Conservation (phyloP, 2,888 invertebrate genomes). For the Campoplex nolae region DNA sequence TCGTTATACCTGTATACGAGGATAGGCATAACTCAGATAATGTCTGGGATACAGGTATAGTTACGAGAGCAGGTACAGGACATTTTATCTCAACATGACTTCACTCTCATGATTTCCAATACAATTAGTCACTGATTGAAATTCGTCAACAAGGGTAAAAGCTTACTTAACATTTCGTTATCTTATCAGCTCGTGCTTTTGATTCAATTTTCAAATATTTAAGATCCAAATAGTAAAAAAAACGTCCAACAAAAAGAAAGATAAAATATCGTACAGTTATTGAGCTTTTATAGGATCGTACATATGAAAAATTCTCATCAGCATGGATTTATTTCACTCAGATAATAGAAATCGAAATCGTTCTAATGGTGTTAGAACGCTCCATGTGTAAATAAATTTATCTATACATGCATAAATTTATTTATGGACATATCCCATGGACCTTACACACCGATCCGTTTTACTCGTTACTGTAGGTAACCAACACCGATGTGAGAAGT, state of each 20-base stretch:
- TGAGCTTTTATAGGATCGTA: not conserved
- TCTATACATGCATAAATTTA: not conserved
- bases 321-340: not conserved
- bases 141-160: not conserved
- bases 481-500: constrained; percentile 8
- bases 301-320: not conserved
- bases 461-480: constrained; percentile 23
- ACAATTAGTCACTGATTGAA: not conserved
- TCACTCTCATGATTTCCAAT: not conserved
- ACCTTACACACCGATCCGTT: constrained; percentile 27
- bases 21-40: constrained; percentile 28
- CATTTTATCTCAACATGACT: not conserved
- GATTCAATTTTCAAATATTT: not conserved
- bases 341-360: not conserved
- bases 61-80: not conserved
- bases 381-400: not conserved
- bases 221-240: not conserved
- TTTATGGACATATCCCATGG: constrained; percentile 8
- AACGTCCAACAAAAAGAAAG: no score
- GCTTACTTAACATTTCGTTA: not conserved
- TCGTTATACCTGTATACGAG: not conserved
- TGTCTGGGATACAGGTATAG: constrained; percentile 5
- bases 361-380: not conserved
- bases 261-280: not conserved
- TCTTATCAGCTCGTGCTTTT: not conserved